Base-by-base conservation (phyloP, 2,113 vertebrate genomes). In the Hippotragus niger region DNA sequence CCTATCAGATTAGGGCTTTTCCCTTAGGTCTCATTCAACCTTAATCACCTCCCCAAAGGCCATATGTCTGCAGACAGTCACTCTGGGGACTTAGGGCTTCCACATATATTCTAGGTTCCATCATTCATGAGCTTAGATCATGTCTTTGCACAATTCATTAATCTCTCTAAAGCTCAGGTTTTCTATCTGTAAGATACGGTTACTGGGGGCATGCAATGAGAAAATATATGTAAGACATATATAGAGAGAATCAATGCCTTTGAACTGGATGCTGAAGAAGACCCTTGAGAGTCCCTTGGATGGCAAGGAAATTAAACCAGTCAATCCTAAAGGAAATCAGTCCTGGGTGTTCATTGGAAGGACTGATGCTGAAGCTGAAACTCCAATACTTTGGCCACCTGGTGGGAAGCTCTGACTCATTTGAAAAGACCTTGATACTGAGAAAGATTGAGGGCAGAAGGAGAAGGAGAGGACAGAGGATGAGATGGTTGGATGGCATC, bases 151-250 rank as follows among this genome's bases (percentile, higher is more conserved):
- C 25, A 43, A 17, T 36, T 31, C 14, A n/a, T 0, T 25, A 5
- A 7, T 43, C 40, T 82, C 33, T 40, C 76, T 76, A 88, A 88
- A 52, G 3, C 9, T 52, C 36, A 19, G 62, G 21, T 57, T 93
- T 86, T 55, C 47, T 58, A 7, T 21, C 45, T 58, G 15, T 64
- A 52, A 85, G 55, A 17, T 43, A n/a, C 1, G 12, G 47, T 57
- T 9, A 9, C 47, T 11, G 16, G 76, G 50, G 50, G 67, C 15
- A 60, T 19, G 0, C 19, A 50, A 25, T 36, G 58, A 53, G 81
- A 53, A 31, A n/a, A 23, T 7, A 78, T 1, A 40, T 2, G 5
- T 1, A 14, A 40, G 64, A 43, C 1, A 12, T 0, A 71, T 3
- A 67, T 0, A 67, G 33, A 71, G 19, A 71, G n/a, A 71, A 71